Conservation (phyloP, 2,888 invertebrate species). For the Trachelus tabidus region DNA sequence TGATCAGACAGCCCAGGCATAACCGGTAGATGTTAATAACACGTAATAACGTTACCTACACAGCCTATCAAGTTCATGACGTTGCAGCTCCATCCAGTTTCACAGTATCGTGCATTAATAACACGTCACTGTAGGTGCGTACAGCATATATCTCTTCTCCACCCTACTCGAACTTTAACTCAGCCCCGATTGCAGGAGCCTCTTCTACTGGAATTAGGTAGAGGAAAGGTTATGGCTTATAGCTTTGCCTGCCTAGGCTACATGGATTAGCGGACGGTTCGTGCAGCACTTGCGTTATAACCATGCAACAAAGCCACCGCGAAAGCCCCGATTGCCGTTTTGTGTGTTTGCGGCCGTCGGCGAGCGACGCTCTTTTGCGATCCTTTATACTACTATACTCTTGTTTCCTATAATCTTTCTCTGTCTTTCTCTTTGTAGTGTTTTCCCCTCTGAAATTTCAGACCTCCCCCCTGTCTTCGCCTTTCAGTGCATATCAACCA, state of each 20-base stretch:
- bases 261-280: not conserved
- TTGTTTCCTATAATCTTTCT: not conserved
- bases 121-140: not conserved
- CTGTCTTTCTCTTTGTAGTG: slow-evolving; percentile 9
- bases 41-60: slow-evolving; percentile 25
- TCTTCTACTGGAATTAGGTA: not conserved
- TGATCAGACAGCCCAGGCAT: not conserved
- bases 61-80: slow-evolving; percentile 15
- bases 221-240: not conserved
- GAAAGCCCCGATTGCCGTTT: slow-evolving; percentile 23
- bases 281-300: not conserved
- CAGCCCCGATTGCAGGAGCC: not conserved
- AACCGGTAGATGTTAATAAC: slow-evolving; percentile 41
- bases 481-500: not conserved
- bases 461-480: not conserved
- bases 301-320: slow-evolving; percentile 15
- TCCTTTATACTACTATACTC: slow-evolving; percentile 14
- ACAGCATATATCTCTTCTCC: not conserved
- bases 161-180: not conserved
- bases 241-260: not conserved
- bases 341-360: slow-evolving; percentile 25
- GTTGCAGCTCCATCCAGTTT: not conserved
- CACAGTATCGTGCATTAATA: not conserved
- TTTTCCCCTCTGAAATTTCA: not conserved
- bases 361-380: slow-evolving; percentile 24